Evolutionary conservation across 2,113 vertebrate species (phyloP).

Genomic region (Todiramphus chloris): DNA sequence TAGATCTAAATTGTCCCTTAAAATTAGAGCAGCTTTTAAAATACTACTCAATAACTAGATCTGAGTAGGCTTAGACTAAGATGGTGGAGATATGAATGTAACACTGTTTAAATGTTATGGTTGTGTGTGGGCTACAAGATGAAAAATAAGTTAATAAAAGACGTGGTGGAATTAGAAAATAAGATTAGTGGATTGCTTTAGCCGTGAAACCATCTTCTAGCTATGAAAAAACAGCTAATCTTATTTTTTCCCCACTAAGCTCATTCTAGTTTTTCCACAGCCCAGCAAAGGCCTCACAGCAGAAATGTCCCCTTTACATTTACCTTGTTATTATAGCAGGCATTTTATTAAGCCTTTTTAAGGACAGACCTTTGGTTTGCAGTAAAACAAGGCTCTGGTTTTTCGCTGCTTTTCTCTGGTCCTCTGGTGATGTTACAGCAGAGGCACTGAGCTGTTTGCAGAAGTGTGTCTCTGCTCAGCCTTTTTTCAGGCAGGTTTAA

Average conservation of each 20-base stretch:
- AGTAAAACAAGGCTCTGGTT: background rate
- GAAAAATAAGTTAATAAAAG: conserved; percentile 67
- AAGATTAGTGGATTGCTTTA: conserved; percentile 61
- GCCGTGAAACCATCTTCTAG: conserved; percentile 24
- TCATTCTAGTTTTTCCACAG: conserved; percentile 1
- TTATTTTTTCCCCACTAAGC: conserved; percentile 37
- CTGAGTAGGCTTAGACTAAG: background rate
- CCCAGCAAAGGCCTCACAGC: background rate
- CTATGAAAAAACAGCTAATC: conserved; percentile 39
- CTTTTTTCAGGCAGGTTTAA: conserved; percentile 19
- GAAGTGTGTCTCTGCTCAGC: background rate
- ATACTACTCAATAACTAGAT: conserved; percentile 49
- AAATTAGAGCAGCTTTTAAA: conserved; percentile 50
- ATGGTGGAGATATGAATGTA: conserved; percentile 8
- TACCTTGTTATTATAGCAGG: background rate
- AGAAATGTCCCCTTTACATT: conserved; percentile 5
- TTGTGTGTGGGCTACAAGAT: conserved; percentile 30
- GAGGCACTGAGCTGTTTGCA: background rate
- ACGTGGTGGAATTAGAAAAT: conserved; percentile 55
- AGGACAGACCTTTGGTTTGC: background rate
- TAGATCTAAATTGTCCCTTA: conserved; percentile 55
- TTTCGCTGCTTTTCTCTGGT: background rate
- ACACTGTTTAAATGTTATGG: conserved; percentile 37
- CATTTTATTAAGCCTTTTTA: conserved; percentile 28
- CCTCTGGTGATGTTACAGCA: background rate